Base-by-base conservation (phyloP, 2,888 invertebrate species). In the Oscheius sp. region DNA sequence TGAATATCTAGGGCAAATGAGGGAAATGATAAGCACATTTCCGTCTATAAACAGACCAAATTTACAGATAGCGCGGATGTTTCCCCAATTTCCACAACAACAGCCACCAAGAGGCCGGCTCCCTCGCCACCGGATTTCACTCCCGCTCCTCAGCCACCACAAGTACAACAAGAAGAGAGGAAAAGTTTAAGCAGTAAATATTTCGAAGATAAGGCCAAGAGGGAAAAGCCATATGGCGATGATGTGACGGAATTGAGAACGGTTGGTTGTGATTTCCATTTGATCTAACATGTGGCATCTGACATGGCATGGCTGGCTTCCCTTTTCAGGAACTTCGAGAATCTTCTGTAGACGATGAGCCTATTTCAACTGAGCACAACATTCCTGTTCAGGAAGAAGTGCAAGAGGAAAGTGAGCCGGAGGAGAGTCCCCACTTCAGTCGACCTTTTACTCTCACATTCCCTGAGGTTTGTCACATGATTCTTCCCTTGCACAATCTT, bases 141-240 rank as follows among this genome's bases (percentile, higher is more conserved):
- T n/a, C 49, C 41, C 12, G 16, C 59, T 49, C 41, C 71, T 13
- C 70, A 59, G 35, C 52, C 61, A n/a, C 63, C 71, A 18, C 9
- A 23, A 27, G n/a, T 23, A 13, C 49, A 9, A 25, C 16, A 53
- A 9, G 56, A 53, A 23, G 52, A 53, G 25, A 25, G 73, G 16
- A 73, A 69, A 41, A 73, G 73, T n/a, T 52, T 73, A 1, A 56
- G 56, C 16, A 43, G 61, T 13, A n/a, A 35, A 18, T 73, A 73
- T 58, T 35, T 73, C 21, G 69, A 73, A 29, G 46, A 59, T 13
- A 73, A 72, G 45, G 55, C 66, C n/a, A 29, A 35, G 29, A n/a
- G 76, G 46, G 78, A 80, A 71, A 81, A 76, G 76, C 81, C 81
- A 41, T 81, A 81, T 64, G 81, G 81, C 58, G 81, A 81, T 73